Conservation (phyloP, 2,888 invertebrate species). For the Xylocampa areola region DNA sequence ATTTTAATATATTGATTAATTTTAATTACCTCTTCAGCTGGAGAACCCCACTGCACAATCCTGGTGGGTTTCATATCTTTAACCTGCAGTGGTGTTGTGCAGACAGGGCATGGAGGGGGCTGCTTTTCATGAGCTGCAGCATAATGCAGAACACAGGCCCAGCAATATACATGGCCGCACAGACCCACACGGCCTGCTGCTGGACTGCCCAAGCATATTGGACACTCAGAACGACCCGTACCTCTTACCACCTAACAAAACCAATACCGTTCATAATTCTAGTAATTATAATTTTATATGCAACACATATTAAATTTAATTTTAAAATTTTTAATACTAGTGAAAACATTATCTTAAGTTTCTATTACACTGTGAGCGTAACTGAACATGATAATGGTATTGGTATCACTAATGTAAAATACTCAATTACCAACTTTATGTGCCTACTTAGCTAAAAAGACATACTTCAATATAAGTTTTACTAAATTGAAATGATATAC, state of each 20-base stretch:
- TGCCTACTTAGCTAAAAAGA: not conserved
- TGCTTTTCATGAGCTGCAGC: slow-evolving; percentile 95
- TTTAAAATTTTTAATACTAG: no score
- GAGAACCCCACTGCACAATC: slow-evolving; percentile 80
- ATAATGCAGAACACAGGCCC: slow-evolving; percentile 98
- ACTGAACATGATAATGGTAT: no score
- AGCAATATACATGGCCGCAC: slow-evolving; percentile 99
- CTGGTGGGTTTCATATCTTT: slow-evolving; percentile 94
- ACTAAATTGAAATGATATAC: slow-evolving; percentile 70
- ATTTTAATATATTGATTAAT: no score
- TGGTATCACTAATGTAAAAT: no score
- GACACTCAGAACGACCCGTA: slow-evolving; percentile 91
- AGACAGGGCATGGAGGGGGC: slow-evolving; percentile 96
- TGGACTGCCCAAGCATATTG: slow-evolving; percentile 97
- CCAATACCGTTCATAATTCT: not conserved
- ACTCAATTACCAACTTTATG: not conserved
- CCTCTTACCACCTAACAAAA: slow-evolving; percentile 78
- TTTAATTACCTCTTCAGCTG: slow-evolving; percentile 76
- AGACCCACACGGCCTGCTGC: slow-evolving; percentile 97
- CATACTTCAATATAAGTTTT: not conserved
- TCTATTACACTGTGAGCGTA: no score
- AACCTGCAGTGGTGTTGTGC: slow-evolving; percentile 94
- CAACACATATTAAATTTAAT: no score
- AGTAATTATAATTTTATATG: not conserved
- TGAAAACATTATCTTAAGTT: no score